Evolutionary conservation across 2,888 invertebrate species (phyloP).

Genomic region (Eretmocerus hayati): DNA sequence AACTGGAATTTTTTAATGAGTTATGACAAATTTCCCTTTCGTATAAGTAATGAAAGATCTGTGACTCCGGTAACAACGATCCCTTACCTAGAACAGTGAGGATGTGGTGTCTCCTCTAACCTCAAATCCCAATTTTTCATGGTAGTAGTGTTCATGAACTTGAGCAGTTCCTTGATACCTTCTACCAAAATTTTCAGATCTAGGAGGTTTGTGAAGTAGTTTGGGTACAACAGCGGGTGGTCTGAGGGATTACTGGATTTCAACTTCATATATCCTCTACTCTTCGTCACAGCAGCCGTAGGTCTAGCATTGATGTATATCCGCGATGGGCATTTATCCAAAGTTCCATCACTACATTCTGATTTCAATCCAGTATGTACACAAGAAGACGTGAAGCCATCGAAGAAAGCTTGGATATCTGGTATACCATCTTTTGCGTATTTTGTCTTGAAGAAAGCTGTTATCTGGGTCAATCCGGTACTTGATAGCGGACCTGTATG

Average conservation of each 20-base stretch:
- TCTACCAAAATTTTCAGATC: no score
- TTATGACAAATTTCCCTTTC: no score
- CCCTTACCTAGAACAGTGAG: no score
- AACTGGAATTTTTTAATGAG: no score
- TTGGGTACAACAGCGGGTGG: slow-evolving; percentile 61
- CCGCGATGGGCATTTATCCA: slow-evolving; percentile 28
- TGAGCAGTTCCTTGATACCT: no score
- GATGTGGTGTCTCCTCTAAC: no score
- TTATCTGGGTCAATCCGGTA: slow-evolving; percentile 46
- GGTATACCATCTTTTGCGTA: slow-evolving; percentile 37
- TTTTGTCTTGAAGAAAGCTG: slow-evolving; percentile 41
- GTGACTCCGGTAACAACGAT: no score
- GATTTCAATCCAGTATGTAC: slow-evolving; percentile 29
- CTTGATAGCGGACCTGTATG: slow-evolving; percentile 42
- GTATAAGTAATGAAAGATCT: no score
- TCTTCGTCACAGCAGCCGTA: slow-evolving; percentile 31
- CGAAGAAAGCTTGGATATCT: slow-evolving; percentile 45
- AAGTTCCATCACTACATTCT: slow-evolving; percentile 32
- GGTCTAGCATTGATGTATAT: slow-evolving; percentile 41
- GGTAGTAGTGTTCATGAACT: no score
- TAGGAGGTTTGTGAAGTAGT: slow-evolving; percentile 64
- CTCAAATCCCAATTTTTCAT: no score
- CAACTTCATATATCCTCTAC: slow-evolving; percentile 56
- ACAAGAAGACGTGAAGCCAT: slow-evolving; percentile 42
- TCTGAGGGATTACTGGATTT: slow-evolving; percentile 58